phyloP scores from a whole-genome alignment of 2,888 invertebrate genomes.

The Drosophila hamatofila region DNA sequence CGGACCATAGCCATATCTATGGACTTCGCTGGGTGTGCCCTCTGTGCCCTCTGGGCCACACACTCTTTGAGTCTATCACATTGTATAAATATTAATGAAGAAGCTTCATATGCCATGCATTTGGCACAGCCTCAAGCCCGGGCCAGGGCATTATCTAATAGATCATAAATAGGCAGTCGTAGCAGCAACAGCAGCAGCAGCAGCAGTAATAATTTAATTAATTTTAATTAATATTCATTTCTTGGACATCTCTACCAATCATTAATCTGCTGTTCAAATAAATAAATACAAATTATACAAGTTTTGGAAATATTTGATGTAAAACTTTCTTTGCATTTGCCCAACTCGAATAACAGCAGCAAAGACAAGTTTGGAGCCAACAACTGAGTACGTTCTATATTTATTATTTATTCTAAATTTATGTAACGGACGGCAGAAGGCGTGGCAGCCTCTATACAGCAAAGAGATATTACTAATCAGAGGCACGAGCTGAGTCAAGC shows the following conservation, averaged over 20 bases:
- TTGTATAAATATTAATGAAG: constrained; percentile 58
- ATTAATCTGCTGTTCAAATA: constrained; percentile 8
- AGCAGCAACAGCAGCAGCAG: not conserved
- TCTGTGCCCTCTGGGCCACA: constrained; percentile 35
- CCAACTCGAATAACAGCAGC: not conserved
- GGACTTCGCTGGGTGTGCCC: constrained; percentile 35
- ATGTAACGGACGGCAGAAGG: not conserved
- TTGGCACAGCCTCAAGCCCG: constrained; percentile 38
- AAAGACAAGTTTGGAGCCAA: not conserved
- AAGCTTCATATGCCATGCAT: constrained; percentile 38
- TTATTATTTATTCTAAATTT: no score
- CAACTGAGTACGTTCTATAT: not conserved
- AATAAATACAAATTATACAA: constrained; percentile 5
- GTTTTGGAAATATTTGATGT: not conserved
- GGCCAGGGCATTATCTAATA: constrained; percentile 42
- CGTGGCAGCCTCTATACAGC: not conserved
- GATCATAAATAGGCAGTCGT: constrained; percentile 23
- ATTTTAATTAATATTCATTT: constrained; percentile 51
- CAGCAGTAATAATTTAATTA: constrained; percentile 42
- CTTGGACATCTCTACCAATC: constrained; percentile 25
- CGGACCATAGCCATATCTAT: not conserved
- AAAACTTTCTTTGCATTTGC: constrained; percentile 26
- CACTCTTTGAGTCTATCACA: not conserved
- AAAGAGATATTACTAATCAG: not conserved
- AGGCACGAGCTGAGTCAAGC: no score